Percentiles rank a stretch among this genome's conserved stretches.
phyloP scores from a whole-genome alignment of 2,888 invertebrate genomes.

The Entomobrya proxima region DNA sequence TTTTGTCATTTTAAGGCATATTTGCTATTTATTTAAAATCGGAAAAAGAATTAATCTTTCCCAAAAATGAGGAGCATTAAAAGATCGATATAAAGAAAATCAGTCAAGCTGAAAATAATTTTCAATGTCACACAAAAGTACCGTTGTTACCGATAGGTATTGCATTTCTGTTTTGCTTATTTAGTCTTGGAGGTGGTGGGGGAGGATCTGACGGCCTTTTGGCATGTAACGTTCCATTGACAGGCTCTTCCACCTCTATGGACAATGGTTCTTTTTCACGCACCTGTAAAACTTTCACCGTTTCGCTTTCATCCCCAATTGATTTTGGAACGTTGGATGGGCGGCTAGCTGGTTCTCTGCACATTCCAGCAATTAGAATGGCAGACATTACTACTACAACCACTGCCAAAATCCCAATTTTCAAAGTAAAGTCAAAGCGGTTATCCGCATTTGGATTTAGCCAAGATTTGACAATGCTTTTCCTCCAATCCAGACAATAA shows the following conservation, averaged over 20 bases:
- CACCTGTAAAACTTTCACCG: constrained; percentile 35
- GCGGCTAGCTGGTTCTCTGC: constrained; percentile 60
- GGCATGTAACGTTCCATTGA: neutral
- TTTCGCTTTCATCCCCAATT: constrained; percentile 38
- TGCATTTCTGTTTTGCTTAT: neutral
- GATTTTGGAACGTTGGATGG: constrained; percentile 64
- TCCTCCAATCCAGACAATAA: constrained; percentile 63
- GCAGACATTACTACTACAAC: constrained; percentile 65
- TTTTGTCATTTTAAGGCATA: too few species aligned
- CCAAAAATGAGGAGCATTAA: too few species aligned
- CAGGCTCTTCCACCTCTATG: neutral
- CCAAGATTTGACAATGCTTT: constrained; percentile 68
- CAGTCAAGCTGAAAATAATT: neutral
- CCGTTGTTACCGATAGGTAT: too few species aligned
- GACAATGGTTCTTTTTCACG: constrained; percentile 6
- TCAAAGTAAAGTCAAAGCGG: constrained; percentile 64
- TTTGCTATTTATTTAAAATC: neutral
- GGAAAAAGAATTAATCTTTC: neutral
- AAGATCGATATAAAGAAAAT: neutral
- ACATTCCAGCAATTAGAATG: constrained; percentile 64
- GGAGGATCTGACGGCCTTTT: constrained; percentile 41
- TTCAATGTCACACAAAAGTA: neutral
- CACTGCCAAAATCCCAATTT: constrained; percentile 66
- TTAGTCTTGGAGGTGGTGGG: constrained; percentile 48
- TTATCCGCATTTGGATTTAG: neutral